Percentiles rank a stretch among this genome's conserved stretches.
phyloP scores from a whole-genome alignment of 64 coral and sea anemone species.

The Stichodactyla mertensii region DNA sequence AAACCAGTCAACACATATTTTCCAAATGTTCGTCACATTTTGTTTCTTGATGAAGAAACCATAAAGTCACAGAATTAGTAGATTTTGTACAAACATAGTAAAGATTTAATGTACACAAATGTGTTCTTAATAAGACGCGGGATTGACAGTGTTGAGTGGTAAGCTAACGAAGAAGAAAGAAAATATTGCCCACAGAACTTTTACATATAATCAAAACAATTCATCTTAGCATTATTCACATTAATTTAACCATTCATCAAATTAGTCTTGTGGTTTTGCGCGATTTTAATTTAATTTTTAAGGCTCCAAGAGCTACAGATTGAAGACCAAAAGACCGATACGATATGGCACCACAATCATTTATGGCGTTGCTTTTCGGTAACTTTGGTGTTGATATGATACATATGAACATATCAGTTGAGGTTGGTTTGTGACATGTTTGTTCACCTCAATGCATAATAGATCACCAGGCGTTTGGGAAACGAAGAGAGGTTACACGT shows the following conservation, averaged over 20 bases:
- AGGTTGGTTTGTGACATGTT: background rate
- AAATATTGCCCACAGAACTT: no score
- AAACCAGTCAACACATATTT: no score
- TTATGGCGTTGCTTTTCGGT: background rate
- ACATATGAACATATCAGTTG: background rate
- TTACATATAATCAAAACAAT: background rate
- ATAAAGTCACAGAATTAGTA: background rate
- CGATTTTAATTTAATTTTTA: background rate
- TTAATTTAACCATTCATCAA: background rate
- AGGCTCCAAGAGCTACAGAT: background rate
- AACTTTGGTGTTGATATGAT: background rate
- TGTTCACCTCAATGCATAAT: background rate
- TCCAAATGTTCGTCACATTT: background rate
- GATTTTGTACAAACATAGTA: background rate
- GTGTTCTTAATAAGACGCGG: background rate
- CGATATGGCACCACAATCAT: background rate
- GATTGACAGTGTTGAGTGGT: background rate
- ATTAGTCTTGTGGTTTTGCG: background rate
- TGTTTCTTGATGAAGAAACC: background rate
- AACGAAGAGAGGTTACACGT: background rate
- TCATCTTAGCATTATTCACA: background rate
- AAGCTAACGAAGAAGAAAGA: no score
- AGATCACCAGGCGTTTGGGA: background rate
- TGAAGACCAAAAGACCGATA: background rate
- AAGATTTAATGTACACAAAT: slow-evolving; percentile 3